Percentiles rank a stretch among this genome's conserved stretches.
Conservation (phyloP, 1,140 invertebrate genomes). For the Archivesica marissinica region DNA sequence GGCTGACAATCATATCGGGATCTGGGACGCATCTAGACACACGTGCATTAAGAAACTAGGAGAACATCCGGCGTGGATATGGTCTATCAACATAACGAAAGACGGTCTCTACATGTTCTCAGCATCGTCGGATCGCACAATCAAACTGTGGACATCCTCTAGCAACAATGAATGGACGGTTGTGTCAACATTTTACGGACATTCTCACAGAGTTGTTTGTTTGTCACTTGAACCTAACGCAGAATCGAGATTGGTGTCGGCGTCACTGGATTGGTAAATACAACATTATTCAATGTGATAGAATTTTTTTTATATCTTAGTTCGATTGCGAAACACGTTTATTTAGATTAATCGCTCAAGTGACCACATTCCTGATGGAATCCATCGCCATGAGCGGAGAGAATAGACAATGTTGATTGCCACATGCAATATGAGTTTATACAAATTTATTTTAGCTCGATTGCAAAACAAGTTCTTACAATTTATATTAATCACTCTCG, state of each 20-base stretch:
- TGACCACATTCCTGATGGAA: too few species aligned
- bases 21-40: not conserved
- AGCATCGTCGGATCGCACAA: not conserved
- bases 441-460: too few species aligned
- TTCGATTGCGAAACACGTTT: too few species aligned
- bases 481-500: too few species aligned
- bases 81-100: constrained; percentile 17
- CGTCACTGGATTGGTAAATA: not conserved
- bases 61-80: constrained; percentile 7
- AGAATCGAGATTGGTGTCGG: not conserved
- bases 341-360: too few species aligned
- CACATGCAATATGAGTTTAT: too few species aligned
- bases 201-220: constrained; percentile 11
- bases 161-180: not conserved
- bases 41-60: not conserved
- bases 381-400: too few species aligned
- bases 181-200: constrained; percentile 4
- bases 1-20: not conserved
- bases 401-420: too few species aligned
- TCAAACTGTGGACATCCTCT: not conserved
- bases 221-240: not conserved
- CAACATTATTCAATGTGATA: too few species aligned
- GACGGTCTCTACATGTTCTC: not conserved
- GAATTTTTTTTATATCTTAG: too few species aligned
- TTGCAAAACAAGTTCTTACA: too few species aligned